Evolutionary conservation across 2,888 invertebrate species (phyloP).

Genomic region (Hirtodrosophila histrioides): DNA sequence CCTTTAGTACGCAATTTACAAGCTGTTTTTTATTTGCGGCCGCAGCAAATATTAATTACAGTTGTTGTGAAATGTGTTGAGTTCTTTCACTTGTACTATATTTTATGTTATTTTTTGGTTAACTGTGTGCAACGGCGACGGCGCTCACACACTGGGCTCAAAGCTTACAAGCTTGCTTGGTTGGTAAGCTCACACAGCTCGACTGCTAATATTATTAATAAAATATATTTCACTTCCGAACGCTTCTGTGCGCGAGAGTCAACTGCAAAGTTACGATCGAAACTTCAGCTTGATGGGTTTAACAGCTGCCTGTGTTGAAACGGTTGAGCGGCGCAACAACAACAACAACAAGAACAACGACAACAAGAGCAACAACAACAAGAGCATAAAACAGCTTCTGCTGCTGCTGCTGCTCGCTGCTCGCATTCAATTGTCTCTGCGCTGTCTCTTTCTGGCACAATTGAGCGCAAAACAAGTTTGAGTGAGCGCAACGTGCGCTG

Average conservation of each 20-base stretch:
- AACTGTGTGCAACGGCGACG: constrained; percentile 16
- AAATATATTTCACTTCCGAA: constrained; percentile 85
- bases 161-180: neutral
- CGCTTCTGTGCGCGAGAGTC: constrained; percentile 85
- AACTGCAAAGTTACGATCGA: constrained; percentile 85
- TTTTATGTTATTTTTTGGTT: constrained; percentile 10
- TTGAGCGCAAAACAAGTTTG: constrained; percentile 66
- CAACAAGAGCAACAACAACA: constrained; percentile 28
- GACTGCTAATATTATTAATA: constrained; percentile 84
- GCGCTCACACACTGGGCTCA: constrained; percentile 13
- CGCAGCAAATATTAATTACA: constrained; percentile 16
- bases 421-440: constrained; percentile 57
- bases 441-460: constrained; percentile 54
- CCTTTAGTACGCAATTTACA: constrained; percentile 38
- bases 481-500: constrained; percentile 61
- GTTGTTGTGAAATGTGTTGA: neutral
- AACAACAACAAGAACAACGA: constrained; percentile 16
- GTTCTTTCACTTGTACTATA: constrained; percentile 28
- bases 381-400: constrained; percentile 75
- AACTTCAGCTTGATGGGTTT: constrained; percentile 84
- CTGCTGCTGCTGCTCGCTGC: constrained; percentile 61
- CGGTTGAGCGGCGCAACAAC: constrained; percentile 47
- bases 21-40: constrained; percentile 10
- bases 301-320: constrained; percentile 83
- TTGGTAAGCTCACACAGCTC: constrained; percentile 36